These are phyloP conservation scores for Peromyscus leucopus DNA, from an alignment of 2,113 vertebrate genomes.

Conservation along the genomic window DNA sequence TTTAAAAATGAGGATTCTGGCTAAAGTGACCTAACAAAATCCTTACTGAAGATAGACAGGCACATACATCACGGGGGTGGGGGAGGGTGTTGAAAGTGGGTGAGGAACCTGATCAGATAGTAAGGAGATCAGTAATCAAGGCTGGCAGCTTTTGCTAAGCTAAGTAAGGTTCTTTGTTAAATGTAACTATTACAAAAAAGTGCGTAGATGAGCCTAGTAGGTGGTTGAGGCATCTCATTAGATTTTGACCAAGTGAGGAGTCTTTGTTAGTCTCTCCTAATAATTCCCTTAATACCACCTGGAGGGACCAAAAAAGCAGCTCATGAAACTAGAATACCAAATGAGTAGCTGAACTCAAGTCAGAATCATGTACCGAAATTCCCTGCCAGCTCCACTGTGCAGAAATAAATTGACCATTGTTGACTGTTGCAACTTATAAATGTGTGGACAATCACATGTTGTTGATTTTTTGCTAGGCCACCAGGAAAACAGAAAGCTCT, in stretches of 20 bases:
- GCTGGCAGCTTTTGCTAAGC: neutral
- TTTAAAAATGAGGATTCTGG: neutral
- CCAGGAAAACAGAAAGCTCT: neutral
- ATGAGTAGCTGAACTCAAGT: neutral
- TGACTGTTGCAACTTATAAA: neutral
- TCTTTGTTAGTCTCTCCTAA: neutral
- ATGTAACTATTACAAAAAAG: neutral
- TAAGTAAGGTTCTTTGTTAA: neutral
- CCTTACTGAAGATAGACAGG: neutral
- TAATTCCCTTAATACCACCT: neutral
- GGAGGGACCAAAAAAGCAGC: neutral
- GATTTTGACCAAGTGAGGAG: neutral
- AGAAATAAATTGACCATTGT: slow-evolving; percentile 27
- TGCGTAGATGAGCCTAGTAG: neutral
- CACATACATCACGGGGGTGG: neutral
- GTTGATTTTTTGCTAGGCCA: neutral
- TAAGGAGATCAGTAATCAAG: neutral
- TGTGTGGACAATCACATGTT: neutral
- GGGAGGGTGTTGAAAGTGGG: too few species aligned
- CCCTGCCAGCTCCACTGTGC: neutral
- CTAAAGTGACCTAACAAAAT: neutral
- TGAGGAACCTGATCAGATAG: neutral
- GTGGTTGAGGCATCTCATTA: neutral
- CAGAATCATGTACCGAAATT: neutral
- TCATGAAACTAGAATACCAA: neutral